These are phyloP conservation scores for Celastrina argiolus DNA, from an alignment of 2,888 invertebrate species.

Conservation along the genomic window DNA sequence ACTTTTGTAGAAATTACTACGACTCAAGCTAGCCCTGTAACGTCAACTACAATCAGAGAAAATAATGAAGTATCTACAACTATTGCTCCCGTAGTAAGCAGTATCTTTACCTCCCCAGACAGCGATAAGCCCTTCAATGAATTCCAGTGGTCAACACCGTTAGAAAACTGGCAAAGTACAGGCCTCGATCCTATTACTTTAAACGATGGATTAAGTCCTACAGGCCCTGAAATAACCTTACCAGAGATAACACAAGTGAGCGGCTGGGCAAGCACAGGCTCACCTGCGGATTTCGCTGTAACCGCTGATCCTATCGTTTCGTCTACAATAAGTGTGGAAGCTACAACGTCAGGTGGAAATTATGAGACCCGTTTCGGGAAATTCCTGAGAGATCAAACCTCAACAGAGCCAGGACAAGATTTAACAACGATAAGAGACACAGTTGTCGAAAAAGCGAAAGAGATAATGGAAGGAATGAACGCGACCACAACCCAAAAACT, in stretches of 20 bases:
- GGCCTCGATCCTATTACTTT: conserved; percentile 83
- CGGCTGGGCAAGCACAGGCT: conserved; percentile 49
- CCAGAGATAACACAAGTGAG: conserved; percentile 49
- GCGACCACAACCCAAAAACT: conserved; percentile 85
- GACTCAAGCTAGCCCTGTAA: conserved; percentile 49
- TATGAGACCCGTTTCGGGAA: conserved; percentile 57
- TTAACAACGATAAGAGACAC: conserved; percentile 81
- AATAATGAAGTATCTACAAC: conserved; percentile 49
- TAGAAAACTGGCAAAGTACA: conserved; percentile 81
- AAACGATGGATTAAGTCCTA: conserved; percentile 80
- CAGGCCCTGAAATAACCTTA: conserved; percentile 46
- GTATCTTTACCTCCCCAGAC: conserved; percentile 61
- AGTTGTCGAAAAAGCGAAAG: conserved; percentile 83
- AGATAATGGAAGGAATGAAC: conserved; percentile 86
- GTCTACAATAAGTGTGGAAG: conserved; percentile 50
- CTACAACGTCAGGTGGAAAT: conserved; percentile 45
- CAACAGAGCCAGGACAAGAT: conserved; percentile 76
- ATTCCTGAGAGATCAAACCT: conserved; percentile 53
- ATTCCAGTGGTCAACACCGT: conserved; percentile 69
- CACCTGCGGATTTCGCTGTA: conserved; percentile 47
- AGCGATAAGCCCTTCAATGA: conserved; percentile 65
- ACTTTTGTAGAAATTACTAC: conserved; percentile 50
- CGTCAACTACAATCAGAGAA: conserved; percentile 48
- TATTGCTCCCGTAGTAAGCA: conserved; percentile 46
- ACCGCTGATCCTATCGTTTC: conserved; percentile 54